phyloP scores from a whole-genome alignment of 1,140 invertebrate genomes.

The Plodia interpunctella region DNA sequence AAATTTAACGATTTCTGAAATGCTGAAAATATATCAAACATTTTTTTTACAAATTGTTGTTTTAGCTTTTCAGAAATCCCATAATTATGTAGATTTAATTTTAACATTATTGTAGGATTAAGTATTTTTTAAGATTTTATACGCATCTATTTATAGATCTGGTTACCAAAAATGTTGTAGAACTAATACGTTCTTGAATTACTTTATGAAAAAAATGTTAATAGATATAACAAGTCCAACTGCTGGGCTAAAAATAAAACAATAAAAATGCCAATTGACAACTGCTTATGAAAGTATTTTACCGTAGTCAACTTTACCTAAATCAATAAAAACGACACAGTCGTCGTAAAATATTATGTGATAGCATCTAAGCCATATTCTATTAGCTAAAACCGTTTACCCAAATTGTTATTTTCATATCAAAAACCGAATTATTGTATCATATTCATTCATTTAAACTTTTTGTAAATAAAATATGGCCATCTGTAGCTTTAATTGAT shows the following conservation, averaged over 20 bases:
- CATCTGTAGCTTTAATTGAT: constrained; percentile 51
- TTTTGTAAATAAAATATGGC: constrained; percentile 30
- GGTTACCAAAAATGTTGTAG: constrained; percentile 6
- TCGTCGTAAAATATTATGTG: not conserved
- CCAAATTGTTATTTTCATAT: not conserved
- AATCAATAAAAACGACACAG: no score
- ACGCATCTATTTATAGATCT: constrained; percentile 1
- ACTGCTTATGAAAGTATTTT: no score
- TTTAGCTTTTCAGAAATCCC: not conserved
- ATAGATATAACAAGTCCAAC: no score
- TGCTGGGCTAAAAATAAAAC: no score
- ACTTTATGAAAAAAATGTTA: no score
- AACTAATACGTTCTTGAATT: not conserved
- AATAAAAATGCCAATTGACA: no score
- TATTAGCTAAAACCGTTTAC: no score
- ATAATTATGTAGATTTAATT: not conserved
- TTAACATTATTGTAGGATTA: not conserved
- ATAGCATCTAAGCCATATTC: not conserved
- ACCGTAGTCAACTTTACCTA: no score
- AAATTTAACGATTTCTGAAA: constrained; percentile 1
- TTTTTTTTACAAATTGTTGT: not conserved
- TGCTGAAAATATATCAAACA: not conserved
- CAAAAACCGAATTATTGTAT: not conserved
- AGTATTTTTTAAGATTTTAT: not conserved
- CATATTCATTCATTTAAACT: not conserved